Base-by-base conservation (phyloP, 2,888 invertebrate species). In the Calephelis perditalis region DNA sequence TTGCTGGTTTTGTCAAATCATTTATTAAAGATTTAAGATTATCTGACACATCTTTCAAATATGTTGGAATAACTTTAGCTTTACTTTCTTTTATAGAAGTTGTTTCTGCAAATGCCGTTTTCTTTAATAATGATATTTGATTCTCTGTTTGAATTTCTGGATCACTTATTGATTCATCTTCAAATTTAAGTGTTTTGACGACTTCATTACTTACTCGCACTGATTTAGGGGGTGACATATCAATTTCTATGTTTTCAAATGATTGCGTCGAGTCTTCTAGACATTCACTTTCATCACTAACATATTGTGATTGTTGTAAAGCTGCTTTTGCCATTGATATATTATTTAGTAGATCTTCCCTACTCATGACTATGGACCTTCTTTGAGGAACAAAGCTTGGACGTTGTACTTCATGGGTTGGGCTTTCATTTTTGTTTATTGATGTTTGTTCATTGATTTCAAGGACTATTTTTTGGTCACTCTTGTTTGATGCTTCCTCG, bases 1-100 rank as follows among this genome's bases (percentile, higher is more conserved):
- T 71, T 57, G 75, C 73, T 0, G 90, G 90, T 61, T 90, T 88
- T 0, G 85, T 81, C 35, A 89, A 69, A 67, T 90, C 90, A 2
- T 71, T 67, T 86, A 89, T 86, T 1, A 89, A 68, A 2, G 78
- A 76, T 59, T 90, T 89, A 0, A 89, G 69, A 2, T 75, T 79
- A 9, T 86, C 81, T 0, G 82, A 73, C 0, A 84, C 78, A 7
- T 82, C 78, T 63, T 76, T 78, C 56, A 83, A 67, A 60, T 77
- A 85, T 0, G 73, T 67, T 0, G 89, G 90, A 44, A 90, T 89
- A 0, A 86, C 87, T 66, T 78, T 81, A 0, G 65, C 60, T 65
- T 82, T 84, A 5, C 40, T 63, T 1, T 82, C 80, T 45, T 68
- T 73, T 70, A 77, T 74, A 55, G 76, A 75, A 0, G 81, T 70